These are phyloP conservation scores for Muscina levida DNA, from an alignment of 2,888 invertebrate genomes.

Conservation along the genomic window DNA sequence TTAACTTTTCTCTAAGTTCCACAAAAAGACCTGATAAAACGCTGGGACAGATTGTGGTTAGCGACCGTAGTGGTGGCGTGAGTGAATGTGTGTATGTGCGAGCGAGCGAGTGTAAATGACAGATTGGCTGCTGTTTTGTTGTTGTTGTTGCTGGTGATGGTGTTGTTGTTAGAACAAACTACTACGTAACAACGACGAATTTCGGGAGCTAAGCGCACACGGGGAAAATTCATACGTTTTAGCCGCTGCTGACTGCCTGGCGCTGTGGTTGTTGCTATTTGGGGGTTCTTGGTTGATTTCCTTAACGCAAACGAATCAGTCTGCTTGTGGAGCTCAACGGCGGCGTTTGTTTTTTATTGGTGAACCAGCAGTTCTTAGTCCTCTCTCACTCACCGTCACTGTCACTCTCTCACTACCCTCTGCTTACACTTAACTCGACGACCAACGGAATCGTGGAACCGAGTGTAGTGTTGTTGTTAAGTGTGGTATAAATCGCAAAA, in stretches of 20 bases:
- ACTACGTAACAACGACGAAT: background rate
- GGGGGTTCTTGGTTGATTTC: slow-evolving; percentile 56
- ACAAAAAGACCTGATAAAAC: too few relatives aligned
- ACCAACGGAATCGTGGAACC: slow-evolving; percentile 50
- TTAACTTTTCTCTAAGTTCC: too few relatives aligned
- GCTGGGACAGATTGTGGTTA: too few relatives aligned
- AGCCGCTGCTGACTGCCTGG: background rate
- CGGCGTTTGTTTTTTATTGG: slow-evolving; percentile 51
- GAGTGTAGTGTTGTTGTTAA: slow-evolving; percentile 58
- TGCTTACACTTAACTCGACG: slow-evolving; percentile 26
- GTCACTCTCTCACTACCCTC: background rate
- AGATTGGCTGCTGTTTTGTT: slow-evolving; percentile 15
- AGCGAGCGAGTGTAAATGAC: background rate
- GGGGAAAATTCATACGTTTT: background rate
- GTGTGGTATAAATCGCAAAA: slow-evolving; percentile 5
- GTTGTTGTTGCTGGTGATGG: slow-evolving; percentile 11
- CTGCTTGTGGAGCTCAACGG: slow-evolving; percentile 63
- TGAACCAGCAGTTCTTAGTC: slow-evolving; percentile 35
- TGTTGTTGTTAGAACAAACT: background rate
- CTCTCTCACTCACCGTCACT: slow-evolving; percentile 24
- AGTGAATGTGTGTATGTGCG: too few relatives aligned
- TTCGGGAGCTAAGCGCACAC: slow-evolving; percentile 12
- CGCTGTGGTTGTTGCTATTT: slow-evolving; percentile 31
- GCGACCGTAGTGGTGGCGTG: too few relatives aligned
- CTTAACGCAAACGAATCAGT: slow-evolving; percentile 54